phyloP scores from a whole-genome alignment of 2,113 vertebrate genomes.

The Columba livia region DNA sequence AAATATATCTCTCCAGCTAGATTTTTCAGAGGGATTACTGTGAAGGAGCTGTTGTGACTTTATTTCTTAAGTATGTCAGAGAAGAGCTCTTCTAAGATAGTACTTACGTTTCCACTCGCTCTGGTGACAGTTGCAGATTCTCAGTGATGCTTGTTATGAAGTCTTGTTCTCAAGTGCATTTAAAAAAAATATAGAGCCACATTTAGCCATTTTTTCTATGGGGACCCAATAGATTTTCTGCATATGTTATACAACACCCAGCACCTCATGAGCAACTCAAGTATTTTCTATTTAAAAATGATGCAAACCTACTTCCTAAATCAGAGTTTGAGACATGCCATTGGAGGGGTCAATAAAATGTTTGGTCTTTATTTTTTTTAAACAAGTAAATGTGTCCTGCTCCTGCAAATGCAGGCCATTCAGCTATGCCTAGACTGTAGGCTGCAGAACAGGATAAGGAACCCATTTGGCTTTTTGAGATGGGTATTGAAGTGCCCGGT shows the following conservation, averaged over 20 bases:
- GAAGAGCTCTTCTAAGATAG: not conserved
- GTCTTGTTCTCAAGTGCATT: not conserved
- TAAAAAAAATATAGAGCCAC: not conserved
- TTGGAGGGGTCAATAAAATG: not conserved
- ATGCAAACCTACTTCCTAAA: not conserved
- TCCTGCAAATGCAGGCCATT: not conserved
- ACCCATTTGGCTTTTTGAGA: not conserved
- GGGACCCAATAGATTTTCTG: not conserved
- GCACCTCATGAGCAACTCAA: not conserved
- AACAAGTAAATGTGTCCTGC: not conserved
- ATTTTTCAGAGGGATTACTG: not conserved
- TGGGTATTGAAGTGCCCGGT: not conserved
- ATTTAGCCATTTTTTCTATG: not conserved
- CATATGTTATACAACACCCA: not conserved
- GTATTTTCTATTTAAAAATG: conserved; percentile 16
- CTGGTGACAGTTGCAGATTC: not conserved
- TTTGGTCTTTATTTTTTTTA: not conserved
- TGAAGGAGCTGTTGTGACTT: not conserved
- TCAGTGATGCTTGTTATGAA: not conserved
- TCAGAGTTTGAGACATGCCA: not conserved
- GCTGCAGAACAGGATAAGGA: not conserved
- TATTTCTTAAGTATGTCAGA: not conserved
- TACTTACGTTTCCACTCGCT: not conserved
- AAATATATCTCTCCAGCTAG: not conserved
- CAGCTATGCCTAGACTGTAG: not conserved